Conservation (phyloP, 1,140 invertebrate genomes). For the Campodea augens region DNA sequence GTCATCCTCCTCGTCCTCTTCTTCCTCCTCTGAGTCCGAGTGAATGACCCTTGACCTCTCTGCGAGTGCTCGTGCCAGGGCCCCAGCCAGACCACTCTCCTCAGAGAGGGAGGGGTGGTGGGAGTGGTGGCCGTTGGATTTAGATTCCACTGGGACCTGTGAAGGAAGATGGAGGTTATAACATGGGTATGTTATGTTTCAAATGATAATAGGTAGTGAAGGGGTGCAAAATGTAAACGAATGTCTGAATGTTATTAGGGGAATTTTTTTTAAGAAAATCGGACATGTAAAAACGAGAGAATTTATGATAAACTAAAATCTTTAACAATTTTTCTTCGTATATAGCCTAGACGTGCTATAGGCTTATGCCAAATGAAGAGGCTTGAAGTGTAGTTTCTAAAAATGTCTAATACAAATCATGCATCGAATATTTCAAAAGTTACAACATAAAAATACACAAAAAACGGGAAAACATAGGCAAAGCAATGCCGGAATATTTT, state of each 20-base stretch:
- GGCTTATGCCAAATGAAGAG: too few relatives aligned
- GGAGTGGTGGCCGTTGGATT: too few relatives aligned
- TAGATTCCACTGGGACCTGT: constrained; percentile 10
- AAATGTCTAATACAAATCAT: too few relatives aligned
- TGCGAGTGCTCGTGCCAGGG: constrained; percentile 51
- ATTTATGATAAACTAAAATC: too few relatives aligned
- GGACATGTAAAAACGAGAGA: too few relatives aligned
- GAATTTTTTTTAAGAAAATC: neutral
- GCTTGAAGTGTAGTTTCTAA: too few relatives aligned
- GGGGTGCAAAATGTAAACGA: neutral
- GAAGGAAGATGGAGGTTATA: constrained; percentile 12
- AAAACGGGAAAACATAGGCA: too few relatives aligned
- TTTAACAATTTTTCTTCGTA: too few relatives aligned
- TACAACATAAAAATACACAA: too few relatives aligned
- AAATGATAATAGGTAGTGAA: neutral
- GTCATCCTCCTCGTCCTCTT: constrained; percentile 34
- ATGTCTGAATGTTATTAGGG: neutral
- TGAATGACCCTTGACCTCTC: constrained; percentile 48
- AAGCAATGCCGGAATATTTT: too few relatives aligned
- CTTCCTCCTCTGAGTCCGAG: constrained; percentile 30
- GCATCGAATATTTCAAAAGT: too few relatives aligned
- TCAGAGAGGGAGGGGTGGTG: constrained; percentile 13
- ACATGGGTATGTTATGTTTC: neutral
- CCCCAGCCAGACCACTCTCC: constrained; percentile 48
- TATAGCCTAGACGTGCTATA: too few relatives aligned